Evolutionary conservation across 2,797 vertebrate species (phyloP).

Genomic region (Catharus ustulatus): DNA sequence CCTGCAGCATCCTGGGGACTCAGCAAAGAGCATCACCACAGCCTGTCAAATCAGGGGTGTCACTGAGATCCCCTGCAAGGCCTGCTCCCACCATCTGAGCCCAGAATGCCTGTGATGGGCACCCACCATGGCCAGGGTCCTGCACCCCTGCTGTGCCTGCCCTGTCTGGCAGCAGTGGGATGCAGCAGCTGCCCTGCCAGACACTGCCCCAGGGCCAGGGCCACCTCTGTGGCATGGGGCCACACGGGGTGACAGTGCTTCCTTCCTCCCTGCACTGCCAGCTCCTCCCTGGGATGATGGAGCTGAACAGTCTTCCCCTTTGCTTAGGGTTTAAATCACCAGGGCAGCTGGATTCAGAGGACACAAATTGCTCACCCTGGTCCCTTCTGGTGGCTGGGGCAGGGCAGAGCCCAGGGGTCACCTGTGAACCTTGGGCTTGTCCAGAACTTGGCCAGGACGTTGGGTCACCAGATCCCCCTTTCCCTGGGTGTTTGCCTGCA

Average conservation of each 20-base stretch:
- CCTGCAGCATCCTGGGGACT: neutral
- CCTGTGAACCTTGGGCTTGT: neutral
- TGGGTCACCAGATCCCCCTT: neutral
- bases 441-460: neutral
- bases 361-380: rapidly evolving
- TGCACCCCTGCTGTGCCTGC: rapidly evolving
- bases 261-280: conserved; percentile 13
- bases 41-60: neutral
- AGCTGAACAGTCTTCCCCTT: neutral
- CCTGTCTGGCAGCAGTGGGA: neutral
- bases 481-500: neutral
- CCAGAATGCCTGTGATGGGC: rapidly evolving
- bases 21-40: rapidly evolving
- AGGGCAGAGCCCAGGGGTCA: neutral
- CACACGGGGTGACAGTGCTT: neutral
- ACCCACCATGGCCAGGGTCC: neutral
- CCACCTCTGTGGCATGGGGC: neutral
- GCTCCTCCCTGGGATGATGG: neutral
- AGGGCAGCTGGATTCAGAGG: rapidly evolving
- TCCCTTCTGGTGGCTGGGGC: neutral
- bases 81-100: neutral
- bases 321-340: neutral
- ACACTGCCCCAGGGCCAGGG: neutral
- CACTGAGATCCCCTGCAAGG: neutral
- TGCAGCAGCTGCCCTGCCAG: neutral